phyloP scores from a whole-genome alignment of 2,888 invertebrate genomes.

The Yponomeuta cagnagella region DNA sequence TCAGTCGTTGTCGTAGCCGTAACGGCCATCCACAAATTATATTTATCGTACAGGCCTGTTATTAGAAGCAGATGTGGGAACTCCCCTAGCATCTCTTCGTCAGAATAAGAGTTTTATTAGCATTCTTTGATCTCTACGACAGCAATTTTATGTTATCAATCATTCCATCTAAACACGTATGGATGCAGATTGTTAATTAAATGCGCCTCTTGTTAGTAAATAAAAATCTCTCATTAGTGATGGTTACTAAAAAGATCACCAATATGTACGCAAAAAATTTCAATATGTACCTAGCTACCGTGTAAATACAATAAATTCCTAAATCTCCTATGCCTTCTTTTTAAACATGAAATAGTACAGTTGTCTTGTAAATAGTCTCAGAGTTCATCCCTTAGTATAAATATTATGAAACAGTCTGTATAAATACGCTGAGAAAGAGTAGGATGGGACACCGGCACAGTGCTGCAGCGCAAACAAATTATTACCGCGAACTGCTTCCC shows the following conservation, averaged over 20 bases:
- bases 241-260: conserved; percentile 37
- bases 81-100: conserved; percentile 38
- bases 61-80: conserved; percentile 55
- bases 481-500: conserved; percentile 41
- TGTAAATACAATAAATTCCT: neutral
- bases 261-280: neutral
- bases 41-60: conserved; percentile 27
- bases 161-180: neutral
- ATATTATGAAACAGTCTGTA: conserved; percentile 47
- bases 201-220: neutral
- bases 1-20: neutral
- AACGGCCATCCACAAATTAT: neutral
- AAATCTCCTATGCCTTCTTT: neutral
- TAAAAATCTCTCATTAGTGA: neutral
- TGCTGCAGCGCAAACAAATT: conserved; percentile 54
- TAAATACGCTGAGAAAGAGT: conserved; percentile 31
- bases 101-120: conserved; percentile 57
- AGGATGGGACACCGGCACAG: conserved; percentile 27
- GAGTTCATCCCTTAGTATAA: conserved; percentile 50
- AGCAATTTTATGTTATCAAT: conserved; percentile 51
- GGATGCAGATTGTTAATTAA: neutral
- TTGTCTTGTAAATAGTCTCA: conserved; percentile 34
- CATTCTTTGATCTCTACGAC: conserved; percentile 59
- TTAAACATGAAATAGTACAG: neutral
- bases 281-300: neutral